Conservation (phyloP, 2,797 vertebrate species). For the Chaenodraco wilsoni region DNA sequence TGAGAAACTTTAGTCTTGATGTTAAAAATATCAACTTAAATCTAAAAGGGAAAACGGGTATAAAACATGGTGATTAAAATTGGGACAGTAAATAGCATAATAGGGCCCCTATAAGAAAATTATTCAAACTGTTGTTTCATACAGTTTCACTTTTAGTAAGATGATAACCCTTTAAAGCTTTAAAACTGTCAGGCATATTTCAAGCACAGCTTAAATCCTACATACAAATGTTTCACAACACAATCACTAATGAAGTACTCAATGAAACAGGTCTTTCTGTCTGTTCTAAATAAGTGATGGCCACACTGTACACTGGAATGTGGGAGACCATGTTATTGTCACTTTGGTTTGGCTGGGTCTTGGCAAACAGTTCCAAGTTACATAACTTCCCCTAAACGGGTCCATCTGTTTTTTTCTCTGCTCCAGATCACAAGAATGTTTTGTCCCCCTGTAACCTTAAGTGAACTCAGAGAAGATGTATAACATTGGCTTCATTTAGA, state of each 20-base stretch:
- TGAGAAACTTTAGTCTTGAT: neutral
- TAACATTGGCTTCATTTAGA: neutral
- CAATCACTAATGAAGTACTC: neutral
- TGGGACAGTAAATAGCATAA: too few relatives aligned
- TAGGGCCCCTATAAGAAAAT: too few relatives aligned
- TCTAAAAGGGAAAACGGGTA: neutral
- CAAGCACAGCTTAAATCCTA: neutral
- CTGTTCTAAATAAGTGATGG: slow-evolving; percentile 27
- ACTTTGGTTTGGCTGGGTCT: slow-evolving; percentile 53
- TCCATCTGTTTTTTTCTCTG: slow-evolving; percentile 32
- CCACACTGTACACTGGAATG: slow-evolving; percentile 45
- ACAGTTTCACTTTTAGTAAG: neutral
- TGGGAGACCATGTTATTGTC: slow-evolving; percentile 52
- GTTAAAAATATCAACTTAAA: neutral
- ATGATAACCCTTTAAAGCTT: neutral
- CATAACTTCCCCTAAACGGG: slow-evolving; percentile 49
- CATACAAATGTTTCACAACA: neutral
- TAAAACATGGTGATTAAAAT: neutral
- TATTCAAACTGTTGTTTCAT: too few relatives aligned
- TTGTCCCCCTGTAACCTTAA: slow-evolving; percentile 45
- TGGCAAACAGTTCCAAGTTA: slow-evolving; percentile 55
- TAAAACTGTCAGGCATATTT: neutral
- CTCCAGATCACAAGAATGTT: slow-evolving; percentile 41
- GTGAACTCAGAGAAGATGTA: slow-evolving; percentile 26
- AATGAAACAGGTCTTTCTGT: slow-evolving; percentile 1